These are phyloP conservation scores for Muschampia plurimacula DNA, from an alignment of 2,888 invertebrate species.

Conservation along the genomic window DNA sequence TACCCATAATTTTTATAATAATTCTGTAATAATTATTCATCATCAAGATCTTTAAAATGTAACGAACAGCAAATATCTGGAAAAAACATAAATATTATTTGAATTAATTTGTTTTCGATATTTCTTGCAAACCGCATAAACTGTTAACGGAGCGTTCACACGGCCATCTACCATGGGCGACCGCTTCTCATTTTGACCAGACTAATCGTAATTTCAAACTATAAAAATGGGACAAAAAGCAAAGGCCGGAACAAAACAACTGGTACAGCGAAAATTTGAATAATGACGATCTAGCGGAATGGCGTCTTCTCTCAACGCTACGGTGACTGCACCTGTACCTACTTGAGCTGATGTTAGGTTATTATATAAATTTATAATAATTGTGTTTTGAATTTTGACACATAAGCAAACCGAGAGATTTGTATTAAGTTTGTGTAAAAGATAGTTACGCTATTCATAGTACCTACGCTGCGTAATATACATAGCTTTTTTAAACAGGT, in stretches of 20 bases:
- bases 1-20: too few relatives aligned
- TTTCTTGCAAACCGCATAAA: slow-evolving; percentile 58
- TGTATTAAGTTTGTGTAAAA: not conserved
- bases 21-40: too few relatives aligned
- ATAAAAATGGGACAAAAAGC: slow-evolving; percentile 80
- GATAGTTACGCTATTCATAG: too few relatives aligned
- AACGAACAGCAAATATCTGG: not conserved
- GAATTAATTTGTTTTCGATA: slow-evolving; percentile 1
- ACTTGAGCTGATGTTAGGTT: slow-evolving; percentile 52
- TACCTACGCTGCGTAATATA: too few relatives aligned
- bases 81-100: not conserved
- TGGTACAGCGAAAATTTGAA: slow-evolving; percentile 84
- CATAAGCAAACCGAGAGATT: not conserved
- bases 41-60: too few relatives aligned
- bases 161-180: slow-evolving; percentile 81
- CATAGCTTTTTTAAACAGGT: too few relatives aligned
- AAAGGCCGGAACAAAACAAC: slow-evolving; percentile 83
- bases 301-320: slow-evolving; percentile 76
- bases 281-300: slow-evolving; percentile 83
- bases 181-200: slow-evolving; percentile 77
- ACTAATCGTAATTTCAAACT: slow-evolving; percentile 83
- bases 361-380: slow-evolving; percentile 40
- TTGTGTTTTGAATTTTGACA: slow-evolving; percentile 42
- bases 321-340: slow-evolving; percentile 66
- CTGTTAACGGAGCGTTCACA: slow-evolving; percentile 80